Percentiles rank a stretch among this genome's conserved stretches.
Conservation (phyloP, 2,888 invertebrate genomes). For the Ophioninae sp. region DNA sequence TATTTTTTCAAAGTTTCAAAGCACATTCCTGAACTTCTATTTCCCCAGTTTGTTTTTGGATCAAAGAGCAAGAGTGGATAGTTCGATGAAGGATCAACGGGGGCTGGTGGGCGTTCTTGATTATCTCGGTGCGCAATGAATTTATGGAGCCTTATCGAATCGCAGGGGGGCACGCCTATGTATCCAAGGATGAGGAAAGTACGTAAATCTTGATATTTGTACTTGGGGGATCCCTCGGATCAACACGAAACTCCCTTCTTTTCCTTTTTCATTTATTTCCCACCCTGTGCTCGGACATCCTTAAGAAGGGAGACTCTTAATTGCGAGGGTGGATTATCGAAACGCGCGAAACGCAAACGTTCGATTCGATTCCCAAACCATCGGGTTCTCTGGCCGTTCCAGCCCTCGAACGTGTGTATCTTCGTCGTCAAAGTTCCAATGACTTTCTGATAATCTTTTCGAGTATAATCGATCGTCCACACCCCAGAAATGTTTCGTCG, state of each 20-base stretch:
- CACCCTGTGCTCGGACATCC: conserved; percentile 32
- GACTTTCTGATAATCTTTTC: conserved; percentile 64
- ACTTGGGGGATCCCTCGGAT: conserved; percentile 37
- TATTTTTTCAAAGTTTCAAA: background rate
- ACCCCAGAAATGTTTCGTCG: conserved; percentile 21
- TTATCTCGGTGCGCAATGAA: conserved; percentile 4
- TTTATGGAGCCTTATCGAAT: background rate
- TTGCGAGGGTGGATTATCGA: conserved; percentile 63
- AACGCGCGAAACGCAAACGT: conserved; percentile 40
- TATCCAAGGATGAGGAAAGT: conserved; percentile 21
- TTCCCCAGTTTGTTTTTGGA: background rate
- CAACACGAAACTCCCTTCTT: conserved; percentile 44
- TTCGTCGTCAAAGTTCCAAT: conserved; percentile 64
- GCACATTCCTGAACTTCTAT: too few relatives aligned
- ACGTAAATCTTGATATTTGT: conserved; percentile 46
- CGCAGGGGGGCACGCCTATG: conserved; percentile 7
- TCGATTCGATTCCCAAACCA: conserved; percentile 15
- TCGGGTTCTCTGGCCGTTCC: background rate
- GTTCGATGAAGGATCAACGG: background rate
- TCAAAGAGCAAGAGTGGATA: background rate
- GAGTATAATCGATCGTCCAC: conserved; percentile 49
- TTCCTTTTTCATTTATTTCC: conserved; percentile 28
- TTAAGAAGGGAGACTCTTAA: conserved; percentile 56
- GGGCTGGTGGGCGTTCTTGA: background rate
- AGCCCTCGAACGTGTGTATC: conserved; percentile 34